Percentiles rank a stretch among this genome's conserved stretches.
phyloP scores from a whole-genome alignment of 2,888 invertebrate species.

The Drosophila affinis region DNA sequence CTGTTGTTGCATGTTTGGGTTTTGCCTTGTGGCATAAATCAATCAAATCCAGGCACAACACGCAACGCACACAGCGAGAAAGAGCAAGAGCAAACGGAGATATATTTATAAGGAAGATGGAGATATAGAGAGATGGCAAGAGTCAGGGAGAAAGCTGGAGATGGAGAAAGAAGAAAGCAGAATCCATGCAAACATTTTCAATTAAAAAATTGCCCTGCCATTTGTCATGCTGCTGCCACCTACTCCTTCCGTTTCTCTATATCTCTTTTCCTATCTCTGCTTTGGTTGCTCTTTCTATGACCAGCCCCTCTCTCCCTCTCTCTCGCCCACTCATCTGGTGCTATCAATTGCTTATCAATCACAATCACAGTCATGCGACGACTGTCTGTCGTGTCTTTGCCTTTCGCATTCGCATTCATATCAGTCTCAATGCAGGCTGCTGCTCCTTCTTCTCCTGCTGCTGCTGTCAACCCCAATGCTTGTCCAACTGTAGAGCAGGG shows the following conservation, averaged over 20 bases:
- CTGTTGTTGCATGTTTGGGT: slow-evolving; percentile 4
- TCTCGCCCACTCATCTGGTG: slow-evolving; percentile 18
- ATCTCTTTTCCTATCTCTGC: background rate
- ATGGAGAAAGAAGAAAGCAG: slow-evolving; percentile 40
- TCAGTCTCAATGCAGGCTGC: slow-evolving; percentile 24
- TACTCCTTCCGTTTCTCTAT: slow-evolving; percentile 1
- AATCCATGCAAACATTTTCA: slow-evolving; percentile 79
- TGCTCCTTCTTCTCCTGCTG: background rate
- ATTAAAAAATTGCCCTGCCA: slow-evolving; percentile 75
- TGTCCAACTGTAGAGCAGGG: slow-evolving; percentile 35
- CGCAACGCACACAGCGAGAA: slow-evolving; percentile 57
- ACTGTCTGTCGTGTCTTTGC: slow-evolving; percentile 49
- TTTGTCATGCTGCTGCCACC: slow-evolving; percentile 58
- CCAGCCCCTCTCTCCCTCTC: too few species aligned
- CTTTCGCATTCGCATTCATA: slow-evolving; percentile 59
- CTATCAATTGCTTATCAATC: slow-evolving; percentile 76
- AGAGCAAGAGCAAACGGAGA: slow-evolving; percentile 23
- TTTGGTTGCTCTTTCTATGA: slow-evolving; percentile 11
- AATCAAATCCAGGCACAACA: slow-evolving; percentile 74
- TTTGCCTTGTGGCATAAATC: slow-evolving; percentile 62
- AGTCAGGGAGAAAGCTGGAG: background rate
- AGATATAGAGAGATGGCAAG: background rate
- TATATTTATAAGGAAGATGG: slow-evolving; percentile 17
- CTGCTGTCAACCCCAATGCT: slow-evolving; percentile 22
- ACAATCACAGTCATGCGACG: slow-evolving; percentile 72